Evolutionary conservation across 1,140 invertebrate genomes (phyloP).

Genomic region (Heliconius eleuchia): DNA sequence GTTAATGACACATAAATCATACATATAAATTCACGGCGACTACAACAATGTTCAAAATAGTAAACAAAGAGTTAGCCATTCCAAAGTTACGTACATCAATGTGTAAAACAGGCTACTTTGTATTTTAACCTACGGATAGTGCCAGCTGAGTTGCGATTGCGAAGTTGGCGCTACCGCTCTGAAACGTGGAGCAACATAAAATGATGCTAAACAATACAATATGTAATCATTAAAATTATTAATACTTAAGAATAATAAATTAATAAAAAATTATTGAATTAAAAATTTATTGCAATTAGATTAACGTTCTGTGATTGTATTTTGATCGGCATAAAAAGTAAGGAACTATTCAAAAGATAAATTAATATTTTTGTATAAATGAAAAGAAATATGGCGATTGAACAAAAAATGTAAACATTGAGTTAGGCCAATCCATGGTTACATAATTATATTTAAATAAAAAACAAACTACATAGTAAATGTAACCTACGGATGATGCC

Average conservation of each 20-base stretch:
- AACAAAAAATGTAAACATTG: background rate
- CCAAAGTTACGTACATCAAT: conserved; percentile 4
- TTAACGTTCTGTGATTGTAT: background rate
- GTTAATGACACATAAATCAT: background rate
- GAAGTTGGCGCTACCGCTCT: conserved; percentile 46
- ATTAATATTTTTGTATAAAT: background rate
- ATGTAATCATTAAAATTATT: background rate
- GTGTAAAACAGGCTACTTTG: background rate
- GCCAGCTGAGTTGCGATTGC: conserved; percentile 36
- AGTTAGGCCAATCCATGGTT: background rate
- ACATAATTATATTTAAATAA: background rate
- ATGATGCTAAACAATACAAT: background rate
- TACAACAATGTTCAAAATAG: background rate
- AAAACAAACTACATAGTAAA: background rate
- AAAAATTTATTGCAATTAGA: background rate
- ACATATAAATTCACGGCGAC: conserved; percentile 5
- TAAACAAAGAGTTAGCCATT: background rate
- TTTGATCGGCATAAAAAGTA: background rate
- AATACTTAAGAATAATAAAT: background rate
- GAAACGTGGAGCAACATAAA: conserved; percentile 32
- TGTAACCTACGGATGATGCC: conserved; percentile 4
- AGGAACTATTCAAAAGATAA: background rate
- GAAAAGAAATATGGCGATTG: background rate
- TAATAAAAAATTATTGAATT: background rate
- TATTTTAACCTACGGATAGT: conserved; percentile 44